These are phyloP conservation scores for Chunga burmeisteri DNA, from an alignment of 2,113 vertebrate genomes.

Conservation along the genomic window DNA sequence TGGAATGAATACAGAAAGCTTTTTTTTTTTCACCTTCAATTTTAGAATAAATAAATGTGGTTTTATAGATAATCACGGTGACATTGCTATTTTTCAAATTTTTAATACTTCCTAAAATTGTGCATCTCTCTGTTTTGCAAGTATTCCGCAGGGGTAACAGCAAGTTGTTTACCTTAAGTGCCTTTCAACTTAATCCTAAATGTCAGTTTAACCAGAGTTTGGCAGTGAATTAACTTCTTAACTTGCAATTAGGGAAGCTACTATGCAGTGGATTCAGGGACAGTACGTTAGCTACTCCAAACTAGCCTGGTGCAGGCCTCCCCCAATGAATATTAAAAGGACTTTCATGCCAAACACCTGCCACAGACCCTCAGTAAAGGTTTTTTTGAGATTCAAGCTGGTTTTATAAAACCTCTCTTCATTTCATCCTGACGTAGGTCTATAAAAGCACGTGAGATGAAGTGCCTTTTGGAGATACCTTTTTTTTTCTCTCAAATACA, in stretches of 20 bases:
- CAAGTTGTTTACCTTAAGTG: background rate
- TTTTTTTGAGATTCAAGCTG: background rate
- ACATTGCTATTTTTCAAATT: background rate
- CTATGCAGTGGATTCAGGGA: background rate
- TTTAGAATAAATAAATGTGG: background rate
- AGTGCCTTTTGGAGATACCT: background rate
- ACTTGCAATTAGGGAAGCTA: background rate
- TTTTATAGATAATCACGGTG: background rate
- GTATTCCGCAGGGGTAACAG: background rate
- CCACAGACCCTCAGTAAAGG: background rate
- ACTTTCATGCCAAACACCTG: background rate
- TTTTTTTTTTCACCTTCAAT: background rate
- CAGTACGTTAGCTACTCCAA: background rate
- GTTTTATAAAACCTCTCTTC: background rate
- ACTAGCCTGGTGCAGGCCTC: background rate
- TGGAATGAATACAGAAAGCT: background rate
- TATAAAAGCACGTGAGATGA: background rate
- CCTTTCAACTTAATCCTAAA: background rate
- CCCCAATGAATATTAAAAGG: background rate
- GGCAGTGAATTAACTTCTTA: background rate
- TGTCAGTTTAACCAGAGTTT: background rate
- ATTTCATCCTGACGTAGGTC: background rate
- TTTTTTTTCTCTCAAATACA: background rate
- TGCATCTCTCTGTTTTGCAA: background rate
- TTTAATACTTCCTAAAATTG: background rate